These are phyloP conservation scores for Trichogramma dendrolimi DNA, from an alignment of 2,888 invertebrate genomes.

Conservation along the genomic window DNA sequence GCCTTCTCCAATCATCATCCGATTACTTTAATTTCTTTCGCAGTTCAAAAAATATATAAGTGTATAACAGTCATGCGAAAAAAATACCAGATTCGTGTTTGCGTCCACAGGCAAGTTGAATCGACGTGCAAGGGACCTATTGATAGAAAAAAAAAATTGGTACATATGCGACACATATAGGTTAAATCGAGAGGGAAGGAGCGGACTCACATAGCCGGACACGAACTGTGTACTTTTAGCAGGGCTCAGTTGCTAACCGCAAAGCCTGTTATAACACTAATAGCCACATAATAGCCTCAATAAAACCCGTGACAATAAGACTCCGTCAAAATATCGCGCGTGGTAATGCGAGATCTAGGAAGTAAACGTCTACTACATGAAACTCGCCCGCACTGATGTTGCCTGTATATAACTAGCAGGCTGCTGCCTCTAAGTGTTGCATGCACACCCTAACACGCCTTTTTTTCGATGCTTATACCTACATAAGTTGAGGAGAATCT, in stretches of 20 bases:
- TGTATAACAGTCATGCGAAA: no score
- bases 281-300: slow-evolving; percentile 52
- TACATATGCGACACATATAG: slow-evolving; percentile 19
- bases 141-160: background rate
- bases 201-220: slow-evolving; percentile 15
- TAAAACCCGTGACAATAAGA: slow-evolving; percentile 50
- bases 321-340: slow-evolving; percentile 50
- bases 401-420: no score
- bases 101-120: no score
- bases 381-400: background rate
- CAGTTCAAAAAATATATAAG: no score
- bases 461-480: no score
- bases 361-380: slow-evolving; percentile 46
- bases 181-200: slow-evolving; percentile 7
- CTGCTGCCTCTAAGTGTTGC: no score
- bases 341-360: slow-evolving; percentile 51
- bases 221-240: no score
- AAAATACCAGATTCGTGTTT: no score
- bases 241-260: slow-evolving; percentile 34
- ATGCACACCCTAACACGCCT: no score
- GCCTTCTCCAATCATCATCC: background rate
- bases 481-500: no score
- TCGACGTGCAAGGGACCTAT: no score
- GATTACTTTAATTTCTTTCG: no score
- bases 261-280: slow-evolving; percentile 52